Evolutionary conservation across 2,113 vertebrate species (phyloP), one percentile per base, ranked within the genome.

Genomic region (Porphyrio hochstetteri): DNA sequence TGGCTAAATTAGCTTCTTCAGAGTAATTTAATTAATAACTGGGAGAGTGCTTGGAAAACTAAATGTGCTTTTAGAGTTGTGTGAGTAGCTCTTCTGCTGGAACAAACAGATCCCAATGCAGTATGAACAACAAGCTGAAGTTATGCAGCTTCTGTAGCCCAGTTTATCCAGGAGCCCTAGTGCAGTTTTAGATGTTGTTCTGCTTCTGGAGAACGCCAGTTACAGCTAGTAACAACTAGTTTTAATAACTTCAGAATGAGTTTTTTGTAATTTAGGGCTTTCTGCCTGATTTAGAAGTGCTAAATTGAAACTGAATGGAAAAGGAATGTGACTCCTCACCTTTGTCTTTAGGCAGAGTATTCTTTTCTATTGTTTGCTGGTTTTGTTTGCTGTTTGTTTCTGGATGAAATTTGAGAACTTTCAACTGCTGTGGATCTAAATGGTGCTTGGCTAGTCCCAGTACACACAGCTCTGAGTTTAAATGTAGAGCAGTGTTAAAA

Each of bases 371-470:
- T 85, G 65, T 78, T 92, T 80, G 13, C 36, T 80, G 14, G 0
- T 31, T 88, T 68, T 59, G 18, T 72, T 74, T 82, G 50, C 44
- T 60, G 31, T 38, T 92, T 46, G 40, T 72, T 82, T n/a, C 50
- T 85, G 63, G 40, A 6, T 72, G 63, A 72, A 82, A 79, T 59
- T 52, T 88, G 67, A 92, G 70, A 95, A 80, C 13, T 61, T n/a
- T 11, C 11, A 81, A 13, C 46, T n/a, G 19, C 40, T 36, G 7
- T 1, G 0, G 24, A 29, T 84, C 69, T 67, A 29, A 77, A 42
- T 0, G 4, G 11, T 56, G 20, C n/a, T 60, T 0, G 4, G 14
- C 35, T n/a, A 36, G 40, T 84, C 6, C 2, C 19, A 48, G 17
- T 55, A 13, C 8, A 2, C 40, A 33, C 55, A 55, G 63, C 13